These are phyloP conservation scores for Drosophila recens DNA, from an alignment of 2,888 invertebrate genomes.

Conservation along the genomic window DNA sequence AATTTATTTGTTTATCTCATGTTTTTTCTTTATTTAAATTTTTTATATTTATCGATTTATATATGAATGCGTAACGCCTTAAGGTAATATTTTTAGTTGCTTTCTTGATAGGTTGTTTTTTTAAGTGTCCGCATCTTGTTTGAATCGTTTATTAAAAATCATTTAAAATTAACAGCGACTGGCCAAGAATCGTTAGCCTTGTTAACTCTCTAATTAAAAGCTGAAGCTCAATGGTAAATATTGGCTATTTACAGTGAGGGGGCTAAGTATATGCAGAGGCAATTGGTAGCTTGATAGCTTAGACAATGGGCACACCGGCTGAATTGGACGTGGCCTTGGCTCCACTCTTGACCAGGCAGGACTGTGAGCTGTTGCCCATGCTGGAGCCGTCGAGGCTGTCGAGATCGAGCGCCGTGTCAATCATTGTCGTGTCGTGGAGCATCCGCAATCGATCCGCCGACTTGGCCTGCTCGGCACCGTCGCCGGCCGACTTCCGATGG, in stretches of 20 bases:
- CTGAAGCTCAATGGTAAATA: conserved; percentile 48
- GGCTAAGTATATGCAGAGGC: conserved; percentile 3
- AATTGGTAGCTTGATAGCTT: conserved; percentile 47
- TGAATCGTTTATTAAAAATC: conserved; percentile 23
- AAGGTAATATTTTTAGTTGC: conserved; percentile 77
- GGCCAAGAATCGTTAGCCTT: conserved; percentile 21
- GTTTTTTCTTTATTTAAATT: conserved; percentile 17
- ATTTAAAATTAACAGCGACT: conserved; percentile 15
- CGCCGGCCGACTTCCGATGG: conserved; percentile 52
- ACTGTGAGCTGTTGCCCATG: conserved; percentile 89
- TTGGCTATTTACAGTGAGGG: conserved; percentile 47
- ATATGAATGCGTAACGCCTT: conserved; percentile 75
- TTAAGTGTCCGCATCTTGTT: conserved; percentile 35
- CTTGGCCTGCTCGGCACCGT: conserved; percentile 71
- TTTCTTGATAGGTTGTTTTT: conserved; percentile 64
- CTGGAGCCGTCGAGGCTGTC: conserved; percentile 93
- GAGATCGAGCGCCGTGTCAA: conserved; percentile 94
- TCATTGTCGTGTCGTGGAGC: conserved; percentile 95
- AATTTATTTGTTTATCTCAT: conserved; percentile 36
- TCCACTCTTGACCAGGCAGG: conserved; percentile 87
- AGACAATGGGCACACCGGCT: conserved; percentile 62
- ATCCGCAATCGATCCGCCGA: conserved; percentile 90
- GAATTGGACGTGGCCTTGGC: conserved; percentile 39
- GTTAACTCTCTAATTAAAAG: conserved; percentile 40
- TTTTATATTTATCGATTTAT: conserved; percentile 42